Evolutionary conservation across 1,140 invertebrate species (phyloP).

Genomic region (Lamellibrachia luymesi): DNA sequence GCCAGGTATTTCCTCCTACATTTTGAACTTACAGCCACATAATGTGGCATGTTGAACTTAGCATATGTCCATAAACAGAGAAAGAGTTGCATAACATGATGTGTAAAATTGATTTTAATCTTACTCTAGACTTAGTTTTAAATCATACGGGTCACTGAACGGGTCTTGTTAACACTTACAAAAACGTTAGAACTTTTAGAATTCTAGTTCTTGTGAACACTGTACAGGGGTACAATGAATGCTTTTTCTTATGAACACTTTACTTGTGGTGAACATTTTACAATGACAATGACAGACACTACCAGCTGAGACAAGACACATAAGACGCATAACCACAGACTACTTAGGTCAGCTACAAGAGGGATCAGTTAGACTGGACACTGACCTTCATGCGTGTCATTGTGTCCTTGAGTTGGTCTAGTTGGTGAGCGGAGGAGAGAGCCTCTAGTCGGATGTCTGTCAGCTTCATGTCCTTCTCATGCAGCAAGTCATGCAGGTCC

Average conservation of each 20-base stretch:
- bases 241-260: too few relatives aligned
- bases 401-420: slow-evolving; percentile 93
- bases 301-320: too few relatives aligned
- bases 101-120: background rate
- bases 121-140: too few relatives aligned
- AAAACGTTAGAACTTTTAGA: too few relatives aligned
- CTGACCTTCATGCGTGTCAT: slow-evolving; percentile 70
- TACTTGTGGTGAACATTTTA: too few relatives aligned
- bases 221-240: too few relatives aligned
- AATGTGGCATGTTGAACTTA: background rate
- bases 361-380: background rate
- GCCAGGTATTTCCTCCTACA: background rate
- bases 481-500: slow-evolving; percentile 85
- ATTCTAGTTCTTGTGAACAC: too few relatives aligned
- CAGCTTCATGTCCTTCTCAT: slow-evolving; percentile 93
- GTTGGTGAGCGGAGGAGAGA: slow-evolving; percentile 90
- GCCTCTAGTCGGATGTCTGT: slow-evolving; percentile 95
- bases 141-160: too few relatives aligned
- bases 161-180: too few relatives aligned
- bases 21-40: background rate
- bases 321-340: too few relatives aligned
- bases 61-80: background rate
- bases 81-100: background rate
- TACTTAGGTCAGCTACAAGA: background rate
- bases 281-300: too few relatives aligned